Evolutionary conservation across 2,113 vertebrate species (phyloP).

Genomic region (Platysteira castanea): DNA sequence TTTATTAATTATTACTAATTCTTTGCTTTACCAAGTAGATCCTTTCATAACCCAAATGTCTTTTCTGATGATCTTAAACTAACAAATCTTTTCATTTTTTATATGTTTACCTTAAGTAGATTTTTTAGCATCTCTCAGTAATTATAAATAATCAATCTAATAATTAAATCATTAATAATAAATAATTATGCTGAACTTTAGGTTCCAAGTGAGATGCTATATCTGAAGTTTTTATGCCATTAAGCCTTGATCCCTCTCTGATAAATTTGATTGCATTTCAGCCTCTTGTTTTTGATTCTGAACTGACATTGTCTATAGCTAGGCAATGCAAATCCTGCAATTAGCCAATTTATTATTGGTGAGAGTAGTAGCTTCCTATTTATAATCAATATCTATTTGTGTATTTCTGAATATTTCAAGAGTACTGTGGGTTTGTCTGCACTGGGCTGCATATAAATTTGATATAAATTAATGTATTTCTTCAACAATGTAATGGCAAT

Average conservation of each 20-base stretch:
- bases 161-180: not conserved
- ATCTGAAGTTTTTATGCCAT: not conserved
- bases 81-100: not conserved
- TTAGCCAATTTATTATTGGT: not conserved
- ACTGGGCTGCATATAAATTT: not conserved
- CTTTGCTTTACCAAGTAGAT: not conserved
- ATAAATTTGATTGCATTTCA: not conserved
- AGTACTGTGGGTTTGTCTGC: not conserved
- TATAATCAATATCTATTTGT: not conserved
- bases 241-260: not conserved
- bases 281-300: not conserved
- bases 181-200: not conserved
- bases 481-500: not conserved
- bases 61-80: not conserved
- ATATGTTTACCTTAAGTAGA: not conserved
- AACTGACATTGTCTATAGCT: not conserved
- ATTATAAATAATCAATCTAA: not conserved
- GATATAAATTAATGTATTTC: not conserved
- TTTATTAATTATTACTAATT: not conserved
- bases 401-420: not conserved
- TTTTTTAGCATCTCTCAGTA: not conserved
- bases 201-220: not conserved
- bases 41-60: not conserved
- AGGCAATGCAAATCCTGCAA: not conserved
- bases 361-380: not conserved